Conservation (phyloP, 2,797 vertebrate genomes). For the Naso thynnoides region DNA sequence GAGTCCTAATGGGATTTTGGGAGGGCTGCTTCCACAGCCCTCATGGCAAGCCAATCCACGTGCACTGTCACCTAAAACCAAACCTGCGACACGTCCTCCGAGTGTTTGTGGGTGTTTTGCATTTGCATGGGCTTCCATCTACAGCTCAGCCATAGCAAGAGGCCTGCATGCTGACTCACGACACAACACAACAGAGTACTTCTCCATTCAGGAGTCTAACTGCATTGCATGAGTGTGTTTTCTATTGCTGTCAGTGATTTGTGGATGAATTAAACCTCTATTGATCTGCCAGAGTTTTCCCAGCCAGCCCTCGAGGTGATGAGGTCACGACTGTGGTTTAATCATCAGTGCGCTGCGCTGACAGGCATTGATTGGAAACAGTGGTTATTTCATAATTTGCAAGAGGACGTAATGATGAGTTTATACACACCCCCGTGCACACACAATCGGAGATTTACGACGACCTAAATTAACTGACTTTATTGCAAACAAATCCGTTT, state of each 20-base stretch:
- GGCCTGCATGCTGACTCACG: conserved; percentile 22
- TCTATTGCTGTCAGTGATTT: conserved; percentile 38
- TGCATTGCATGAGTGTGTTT: not conserved
- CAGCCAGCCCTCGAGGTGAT: conserved; percentile 49
- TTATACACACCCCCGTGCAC: not conserved
- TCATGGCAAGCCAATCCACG: conserved; percentile 50
- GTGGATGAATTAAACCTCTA: conserved; percentile 59
- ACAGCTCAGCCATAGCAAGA: conserved; percentile 9
- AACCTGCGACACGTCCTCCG: conserved; percentile 1
- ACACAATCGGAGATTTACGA: conserved; percentile 13
- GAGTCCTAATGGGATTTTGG: conserved; percentile 61
- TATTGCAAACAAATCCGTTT: not conserved
- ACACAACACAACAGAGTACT: conserved; percentile 27
- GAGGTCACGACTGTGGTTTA: conserved; percentile 63
- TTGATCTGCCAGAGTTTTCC: conserved; percentile 63
- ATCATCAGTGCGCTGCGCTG: conserved; percentile 45
- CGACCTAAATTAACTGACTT: conserved; percentile 20
- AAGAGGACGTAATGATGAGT: conserved; percentile 18
- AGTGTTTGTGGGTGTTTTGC: not conserved
- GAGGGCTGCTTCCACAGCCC: conserved; percentile 44
- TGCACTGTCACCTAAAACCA: conserved; percentile 32
- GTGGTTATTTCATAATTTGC: conserved; percentile 31
- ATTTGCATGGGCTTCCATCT: conserved; percentile 21
- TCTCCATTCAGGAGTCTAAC: conserved; percentile 14
- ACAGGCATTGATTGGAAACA: conserved; percentile 54